phyloP scores from a whole-genome alignment of 2,797 vertebrate genomes.

The Alca torda region DNA sequence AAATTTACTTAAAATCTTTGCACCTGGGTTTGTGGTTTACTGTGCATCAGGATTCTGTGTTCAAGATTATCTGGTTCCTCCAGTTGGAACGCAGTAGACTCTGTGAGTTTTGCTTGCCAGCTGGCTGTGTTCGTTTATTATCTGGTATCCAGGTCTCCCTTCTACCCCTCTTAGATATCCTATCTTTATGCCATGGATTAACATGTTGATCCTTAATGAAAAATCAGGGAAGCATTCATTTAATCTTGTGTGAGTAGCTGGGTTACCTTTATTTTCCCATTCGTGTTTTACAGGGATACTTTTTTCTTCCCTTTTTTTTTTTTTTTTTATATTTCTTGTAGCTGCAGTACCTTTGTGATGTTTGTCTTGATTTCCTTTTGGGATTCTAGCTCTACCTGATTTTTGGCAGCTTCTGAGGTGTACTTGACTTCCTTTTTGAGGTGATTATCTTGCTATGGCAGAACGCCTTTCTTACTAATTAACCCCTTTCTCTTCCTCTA shows the following conservation, averaged over 20 bases:
- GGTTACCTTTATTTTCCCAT: neutral
- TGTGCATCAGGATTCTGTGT: rapidly evolving
- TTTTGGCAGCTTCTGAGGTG: neutral
- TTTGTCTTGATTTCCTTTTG: neutral
- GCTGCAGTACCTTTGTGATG: neutral
- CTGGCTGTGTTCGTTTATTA: neutral
- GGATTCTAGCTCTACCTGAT: neutral
- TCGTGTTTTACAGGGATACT: neutral
- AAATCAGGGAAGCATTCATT: neutral
- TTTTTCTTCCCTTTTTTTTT: neutral
- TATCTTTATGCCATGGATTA: neutral
- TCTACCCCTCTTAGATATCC: neutral
- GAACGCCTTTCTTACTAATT: neutral
- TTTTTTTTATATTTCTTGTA: neutral
- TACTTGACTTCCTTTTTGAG: neutral
- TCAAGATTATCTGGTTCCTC: neutral
- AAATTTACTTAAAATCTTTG: neutral
- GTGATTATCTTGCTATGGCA: neutral
- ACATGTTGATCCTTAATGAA: neutral
- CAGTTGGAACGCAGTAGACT: neutral
- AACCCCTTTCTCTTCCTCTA: neutral
- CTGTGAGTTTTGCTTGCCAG: rapidly evolving
- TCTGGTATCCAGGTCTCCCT: neutral
- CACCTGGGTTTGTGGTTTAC: neutral
- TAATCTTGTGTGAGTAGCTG: neutral